Evolutionary conservation across 2,888 invertebrate species (phyloP).

Genomic region (Acleris holmiana): DNA sequence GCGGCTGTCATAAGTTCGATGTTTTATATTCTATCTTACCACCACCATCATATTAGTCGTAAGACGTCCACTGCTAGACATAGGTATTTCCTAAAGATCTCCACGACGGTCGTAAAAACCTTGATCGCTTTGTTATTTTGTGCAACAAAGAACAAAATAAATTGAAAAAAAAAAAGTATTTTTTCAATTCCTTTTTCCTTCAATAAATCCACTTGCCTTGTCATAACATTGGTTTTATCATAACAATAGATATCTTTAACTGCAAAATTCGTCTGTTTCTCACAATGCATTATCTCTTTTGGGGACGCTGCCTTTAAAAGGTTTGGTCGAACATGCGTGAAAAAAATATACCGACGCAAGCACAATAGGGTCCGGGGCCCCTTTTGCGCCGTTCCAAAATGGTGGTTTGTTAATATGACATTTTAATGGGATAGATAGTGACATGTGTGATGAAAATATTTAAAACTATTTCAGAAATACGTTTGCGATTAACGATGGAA

Average conservation of each 20-base stretch:
- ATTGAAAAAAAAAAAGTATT: no score
- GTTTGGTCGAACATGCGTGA: conserved; percentile 6
- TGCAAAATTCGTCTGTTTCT: conserved; percentile 1
- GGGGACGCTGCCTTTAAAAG: conserved; percentile 17
- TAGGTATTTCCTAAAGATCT: no score
- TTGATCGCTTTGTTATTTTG: no score
- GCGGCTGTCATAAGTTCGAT: no score
- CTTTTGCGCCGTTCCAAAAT: not conserved
- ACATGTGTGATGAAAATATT: not conserved
- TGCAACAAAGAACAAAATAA: no score
- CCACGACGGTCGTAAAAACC: no score
- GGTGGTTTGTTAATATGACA: conserved; percentile 1
- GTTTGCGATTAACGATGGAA: no score
- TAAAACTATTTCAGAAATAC: no score
- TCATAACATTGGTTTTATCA: not conserved
- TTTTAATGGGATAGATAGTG: not conserved
- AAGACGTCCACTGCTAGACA: no score
- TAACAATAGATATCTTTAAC: not conserved
- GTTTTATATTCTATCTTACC: no score
- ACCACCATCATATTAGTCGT: no score
- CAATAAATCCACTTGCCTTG: not conserved
- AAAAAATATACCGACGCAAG: not conserved
- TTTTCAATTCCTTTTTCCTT: no score
- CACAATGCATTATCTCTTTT: conserved; percentile 14
- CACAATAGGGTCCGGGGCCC: not conserved